Conservation (phyloP, 30 jellyfish, hydroid and myxozoan species). For the Cassiopea andromeda region DNA sequence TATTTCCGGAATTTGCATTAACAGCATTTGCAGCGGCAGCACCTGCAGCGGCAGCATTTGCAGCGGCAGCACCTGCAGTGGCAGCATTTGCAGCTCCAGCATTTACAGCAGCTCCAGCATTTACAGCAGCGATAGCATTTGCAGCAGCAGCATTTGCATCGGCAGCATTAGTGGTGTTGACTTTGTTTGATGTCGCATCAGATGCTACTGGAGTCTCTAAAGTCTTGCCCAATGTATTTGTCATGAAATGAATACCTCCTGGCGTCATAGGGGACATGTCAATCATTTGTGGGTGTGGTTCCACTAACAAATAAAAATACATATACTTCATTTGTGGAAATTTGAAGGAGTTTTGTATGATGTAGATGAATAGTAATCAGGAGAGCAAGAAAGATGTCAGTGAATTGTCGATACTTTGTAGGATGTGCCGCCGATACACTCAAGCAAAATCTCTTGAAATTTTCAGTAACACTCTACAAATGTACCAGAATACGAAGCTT, state of each 20-base stretch:
- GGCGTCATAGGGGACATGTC: conserved; percentile 78
- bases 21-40: conserved; percentile 31
- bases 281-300: conserved; percentile 24
- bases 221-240: not conserved
- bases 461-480: too few relatives aligned
- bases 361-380: too few relatives aligned
- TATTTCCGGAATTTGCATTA: conserved; percentile 16
- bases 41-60: conserved; percentile 32
- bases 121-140: conserved; percentile 15
- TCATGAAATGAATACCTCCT: conserved; percentile 64
- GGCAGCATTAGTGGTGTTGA: not conserved
- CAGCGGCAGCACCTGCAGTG: conserved; percentile 21
- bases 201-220: not conserved
- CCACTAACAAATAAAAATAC: conserved; percentile 20
- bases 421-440: too few relatives aligned
- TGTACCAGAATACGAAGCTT: too few relatives aligned
- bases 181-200: not conserved
- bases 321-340: too few relatives aligned
- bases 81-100: conserved; percentile 26
- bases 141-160: conserved; percentile 19
- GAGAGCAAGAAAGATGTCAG: too few relatives aligned
- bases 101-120: not conserved
- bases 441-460: too few relatives aligned
- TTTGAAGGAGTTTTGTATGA: too few relatives aligned
- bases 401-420: too few relatives aligned